These are phyloP conservation scores for Gadopsis marmoratus DNA, from an alignment of 2,797 vertebrate genomes.

Conservation along the genomic window DNA sequence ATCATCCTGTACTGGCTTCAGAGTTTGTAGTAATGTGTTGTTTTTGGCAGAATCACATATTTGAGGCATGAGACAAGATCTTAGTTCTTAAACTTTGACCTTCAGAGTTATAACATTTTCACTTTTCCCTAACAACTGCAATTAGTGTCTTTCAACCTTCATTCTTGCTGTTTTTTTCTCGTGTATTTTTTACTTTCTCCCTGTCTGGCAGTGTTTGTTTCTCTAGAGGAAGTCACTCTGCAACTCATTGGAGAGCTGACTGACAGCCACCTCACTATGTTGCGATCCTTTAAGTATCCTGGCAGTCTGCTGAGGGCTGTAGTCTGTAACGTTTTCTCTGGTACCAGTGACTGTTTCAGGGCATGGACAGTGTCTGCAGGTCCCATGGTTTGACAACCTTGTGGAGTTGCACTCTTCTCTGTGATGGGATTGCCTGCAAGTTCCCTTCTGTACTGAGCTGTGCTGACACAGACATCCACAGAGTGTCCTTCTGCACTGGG, in stretches of 20 bases:
- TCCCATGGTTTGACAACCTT: slow-evolving; percentile 69
- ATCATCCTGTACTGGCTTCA: slow-evolving; percentile 27
- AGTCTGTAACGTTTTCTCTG: slow-evolving; percentile 54
- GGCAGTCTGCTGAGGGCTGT: slow-evolving; percentile 76
- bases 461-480: slow-evolving; percentile 74
- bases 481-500: slow-evolving; percentile 75
- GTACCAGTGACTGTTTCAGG: slow-evolving; percentile 40
- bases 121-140: slow-evolving; percentile 11
- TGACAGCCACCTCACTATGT: slow-evolving; percentile 80
- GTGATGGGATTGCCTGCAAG: slow-evolving; percentile 60
- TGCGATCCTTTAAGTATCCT: slow-evolving; percentile 76
- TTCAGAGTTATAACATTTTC: not conserved
- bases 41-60: slow-evolving; percentile 71
- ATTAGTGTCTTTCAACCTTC: slow-evolving; percentile 22
- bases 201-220: slow-evolving; percentile 7
- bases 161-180: not conserved
- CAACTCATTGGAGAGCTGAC: slow-evolving; percentile 84
- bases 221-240: slow-evolving; percentile 85
- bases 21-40: not conserved
- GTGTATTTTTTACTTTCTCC: slow-evolving; percentile 5
- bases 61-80: slow-evolving; percentile 69
- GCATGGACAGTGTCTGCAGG: slow-evolving; percentile 77
- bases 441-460: slow-evolving; percentile 35
- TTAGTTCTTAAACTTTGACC: slow-evolving; percentile 14
- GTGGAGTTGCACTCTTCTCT: slow-evolving; percentile 77